Conservation (phyloP, 2,888 invertebrate genomes). For the Pemphredon lugubris region DNA sequence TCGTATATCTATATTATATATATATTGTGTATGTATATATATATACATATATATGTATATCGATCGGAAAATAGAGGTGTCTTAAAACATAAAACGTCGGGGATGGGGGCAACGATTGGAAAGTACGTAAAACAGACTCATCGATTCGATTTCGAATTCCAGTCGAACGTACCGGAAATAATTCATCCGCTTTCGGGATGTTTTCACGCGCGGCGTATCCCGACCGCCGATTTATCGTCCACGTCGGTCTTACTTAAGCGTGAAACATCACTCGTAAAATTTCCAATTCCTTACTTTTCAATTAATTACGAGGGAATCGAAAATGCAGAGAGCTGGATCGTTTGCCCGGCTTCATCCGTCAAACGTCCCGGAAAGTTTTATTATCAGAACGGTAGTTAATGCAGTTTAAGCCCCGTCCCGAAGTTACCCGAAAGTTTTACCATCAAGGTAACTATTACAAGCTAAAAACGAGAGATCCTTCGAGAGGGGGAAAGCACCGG, state of each 20-base stretch:
- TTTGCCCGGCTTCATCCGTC: slow-evolving; percentile 61
- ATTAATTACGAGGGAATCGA: slow-evolving; percentile 59
- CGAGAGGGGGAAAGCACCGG: slow-evolving; percentile 15
- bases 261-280: slow-evolving; percentile 34
- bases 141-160: slow-evolving; percentile 27
- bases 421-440: slow-evolving; percentile 53
- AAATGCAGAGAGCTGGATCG: slow-evolving; percentile 59
- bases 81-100: slow-evolving; percentile 7
- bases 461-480: slow-evolving; percentile 43
- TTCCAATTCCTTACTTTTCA: slow-evolving; percentile 30
- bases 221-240: slow-evolving; percentile 23
- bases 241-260: slow-evolving; percentile 12
- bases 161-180: slow-evolving; percentile 33
- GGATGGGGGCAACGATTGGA: not conserved
- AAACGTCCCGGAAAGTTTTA: slow-evolving; percentile 65
- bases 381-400: slow-evolving; percentile 61
- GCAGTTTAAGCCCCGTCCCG: slow-evolving; percentile 56
- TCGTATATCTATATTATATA: too few relatives aligned
- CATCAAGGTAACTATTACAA: slow-evolving; percentile 57
- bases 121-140: slow-evolving; percentile 7
- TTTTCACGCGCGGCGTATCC: slow-evolving; percentile 12
- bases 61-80: slow-evolving; percentile 2
- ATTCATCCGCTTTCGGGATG: slow-evolving; percentile 39
- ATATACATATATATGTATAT: too few relatives aligned
- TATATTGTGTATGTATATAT: too few relatives aligned